Evolutionary conservation across 1,140 invertebrate genomes (phyloP).

Genomic region (Dermatophagoides farinae): DNA sequence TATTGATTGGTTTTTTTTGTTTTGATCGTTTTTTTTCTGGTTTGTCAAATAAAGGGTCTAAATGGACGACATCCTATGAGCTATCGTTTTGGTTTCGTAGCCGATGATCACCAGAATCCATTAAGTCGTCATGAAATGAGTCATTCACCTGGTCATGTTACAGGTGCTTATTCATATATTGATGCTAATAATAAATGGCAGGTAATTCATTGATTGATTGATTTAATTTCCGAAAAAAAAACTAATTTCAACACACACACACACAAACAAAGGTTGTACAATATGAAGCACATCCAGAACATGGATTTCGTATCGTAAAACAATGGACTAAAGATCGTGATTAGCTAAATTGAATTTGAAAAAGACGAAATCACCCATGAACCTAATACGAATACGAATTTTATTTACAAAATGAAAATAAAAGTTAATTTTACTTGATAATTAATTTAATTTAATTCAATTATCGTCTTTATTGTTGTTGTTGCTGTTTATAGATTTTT

Average conservation of each 20-base stretch:
- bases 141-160: not conserved
- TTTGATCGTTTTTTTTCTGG: not conserved
- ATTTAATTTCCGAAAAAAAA: not conserved
- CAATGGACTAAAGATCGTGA: conserved; percentile 1
- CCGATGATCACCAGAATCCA: not conserved
- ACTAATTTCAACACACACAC: not conserved
- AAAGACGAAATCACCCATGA: not conserved
- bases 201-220: not conserved
- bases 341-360: not conserved
- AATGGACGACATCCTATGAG: not conserved
- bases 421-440: too few relatives aligned
- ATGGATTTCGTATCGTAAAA: conserved; percentile 6
- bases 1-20: not conserved
- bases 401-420: not conserved
- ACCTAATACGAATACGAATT: not conserved
- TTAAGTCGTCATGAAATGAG: not conserved
- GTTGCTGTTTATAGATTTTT: too few relatives aligned
- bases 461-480: too few relatives aligned
- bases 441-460: too few relatives aligned
- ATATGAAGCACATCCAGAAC: conserved; percentile 5
- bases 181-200: conserved; percentile 8
- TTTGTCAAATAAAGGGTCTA: not conserved
- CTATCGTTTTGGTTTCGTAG: not conserved
- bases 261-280: not conserved
- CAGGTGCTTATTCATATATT: not conserved